phyloP scores from a whole-genome alignment of 2,797 vertebrate species.

The Saxicola maurus region DNA sequence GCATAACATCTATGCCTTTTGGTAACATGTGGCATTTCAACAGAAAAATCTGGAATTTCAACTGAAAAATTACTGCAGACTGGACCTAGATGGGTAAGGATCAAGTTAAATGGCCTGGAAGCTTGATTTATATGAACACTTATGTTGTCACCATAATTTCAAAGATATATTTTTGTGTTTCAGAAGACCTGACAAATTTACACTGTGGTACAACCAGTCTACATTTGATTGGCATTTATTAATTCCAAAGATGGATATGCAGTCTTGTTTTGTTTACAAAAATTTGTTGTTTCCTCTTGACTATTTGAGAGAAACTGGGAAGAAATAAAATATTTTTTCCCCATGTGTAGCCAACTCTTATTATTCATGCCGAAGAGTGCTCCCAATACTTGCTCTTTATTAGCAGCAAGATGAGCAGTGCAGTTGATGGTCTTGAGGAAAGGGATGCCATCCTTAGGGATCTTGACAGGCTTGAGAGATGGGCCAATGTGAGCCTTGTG shows the following conservation, averaged over 20 bases:
- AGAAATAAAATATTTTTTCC: neutral
- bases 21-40: neutral
- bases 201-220: neutral
- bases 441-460: neutral
- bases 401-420: neutral
- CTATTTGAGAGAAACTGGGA: neutral
- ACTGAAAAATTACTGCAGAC: neutral
- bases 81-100: neutral
- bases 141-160: neutral
- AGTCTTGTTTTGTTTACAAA: neutral
- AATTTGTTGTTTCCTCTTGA: neutral
- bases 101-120: neutral
- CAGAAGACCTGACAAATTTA: neutral
- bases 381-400: neutral
- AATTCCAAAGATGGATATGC: neutral
- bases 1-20: neutral
- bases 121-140: neutral
- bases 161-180: neutral
- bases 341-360: neutral
- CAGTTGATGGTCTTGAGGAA: neutral
- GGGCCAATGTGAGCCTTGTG: fast-evolving
- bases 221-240: neutral
- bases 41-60: neutral
- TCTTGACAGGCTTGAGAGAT: neutral
- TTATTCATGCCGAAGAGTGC: neutral